Evolutionary conservation across 23 tunicate genomes (phyloP).

Genomic region (Ascidia mentula): DNA sequence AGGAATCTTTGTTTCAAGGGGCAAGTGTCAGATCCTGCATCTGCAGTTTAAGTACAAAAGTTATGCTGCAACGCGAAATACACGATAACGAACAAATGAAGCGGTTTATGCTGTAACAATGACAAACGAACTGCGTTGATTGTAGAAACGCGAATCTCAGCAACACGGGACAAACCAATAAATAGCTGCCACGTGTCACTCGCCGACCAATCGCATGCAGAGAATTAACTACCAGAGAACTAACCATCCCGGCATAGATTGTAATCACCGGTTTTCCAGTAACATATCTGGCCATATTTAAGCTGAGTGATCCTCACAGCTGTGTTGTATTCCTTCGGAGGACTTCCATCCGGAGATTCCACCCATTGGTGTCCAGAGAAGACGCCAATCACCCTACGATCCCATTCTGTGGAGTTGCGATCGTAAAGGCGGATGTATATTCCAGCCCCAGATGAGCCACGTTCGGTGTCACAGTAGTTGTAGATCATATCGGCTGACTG

Average conservation of each 20-base stretch:
- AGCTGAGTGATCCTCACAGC: constrained; percentile 83
- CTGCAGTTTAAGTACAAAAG: background rate
- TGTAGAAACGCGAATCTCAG: constrained; percentile 8
- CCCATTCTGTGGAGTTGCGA: constrained; percentile 36
- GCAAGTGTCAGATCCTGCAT: no score
- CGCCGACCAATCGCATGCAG: background rate
- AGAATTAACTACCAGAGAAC: background rate
- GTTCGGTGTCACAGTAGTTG: constrained; percentile 78
- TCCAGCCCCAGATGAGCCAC: constrained; percentile 85
- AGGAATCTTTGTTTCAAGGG: no score
- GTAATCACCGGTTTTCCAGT: constrained; percentile 80
- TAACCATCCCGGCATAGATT: constrained; percentile 49
- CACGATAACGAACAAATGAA: constrained; percentile 2
- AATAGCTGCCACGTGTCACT: background rate
- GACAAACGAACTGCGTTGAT: background rate
- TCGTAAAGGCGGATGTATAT: constrained; percentile 78
- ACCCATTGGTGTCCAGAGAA: constrained; percentile 92
- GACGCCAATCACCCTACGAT: constrained; percentile 76
- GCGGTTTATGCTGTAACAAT: constrained; percentile 10
- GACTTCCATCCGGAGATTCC: constrained; percentile 33
- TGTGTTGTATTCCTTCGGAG: constrained; percentile 86
- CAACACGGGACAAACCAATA: background rate
- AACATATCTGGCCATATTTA: constrained; percentile 84
- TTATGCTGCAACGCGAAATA: constrained; percentile 9
- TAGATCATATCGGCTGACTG: constrained; percentile 83